Conservation (phyloP, 2,113 vertebrate species). For the Suricata suricatta region DNA sequence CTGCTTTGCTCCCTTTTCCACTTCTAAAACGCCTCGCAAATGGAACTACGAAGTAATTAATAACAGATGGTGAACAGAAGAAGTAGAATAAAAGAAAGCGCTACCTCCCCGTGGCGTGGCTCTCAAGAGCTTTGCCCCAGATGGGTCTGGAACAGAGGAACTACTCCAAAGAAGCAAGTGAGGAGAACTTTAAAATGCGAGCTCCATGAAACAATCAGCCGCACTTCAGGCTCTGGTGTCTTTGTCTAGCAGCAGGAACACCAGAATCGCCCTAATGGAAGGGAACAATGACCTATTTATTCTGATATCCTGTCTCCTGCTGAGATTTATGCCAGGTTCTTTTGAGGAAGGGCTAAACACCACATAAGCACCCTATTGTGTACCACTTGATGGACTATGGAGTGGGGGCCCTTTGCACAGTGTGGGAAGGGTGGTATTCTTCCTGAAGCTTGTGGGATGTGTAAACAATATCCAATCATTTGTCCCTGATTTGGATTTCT, state of each 20-base stretch:
- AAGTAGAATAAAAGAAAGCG: not conserved
- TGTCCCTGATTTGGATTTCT: not conserved
- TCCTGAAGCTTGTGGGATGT: slow-evolving; percentile 51
- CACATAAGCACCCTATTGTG: slow-evolving; percentile 33
- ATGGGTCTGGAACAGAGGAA: not conserved
- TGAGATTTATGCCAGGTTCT: slow-evolving; percentile 44
- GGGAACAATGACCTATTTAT: slow-evolving; percentile 49
- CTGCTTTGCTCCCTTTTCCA: not conserved
- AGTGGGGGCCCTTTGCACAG: not conserved
- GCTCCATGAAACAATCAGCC: not conserved
- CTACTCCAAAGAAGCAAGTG: not conserved
- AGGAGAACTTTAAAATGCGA: not conserved
- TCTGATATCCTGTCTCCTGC: slow-evolving; percentile 61
- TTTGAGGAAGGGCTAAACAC: slow-evolving; percentile 49
- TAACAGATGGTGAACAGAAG: not conserved
- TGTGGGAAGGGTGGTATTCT: slow-evolving; percentile 67
- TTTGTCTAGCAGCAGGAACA: slow-evolving; percentile 65
- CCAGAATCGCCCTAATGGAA: not conserved
- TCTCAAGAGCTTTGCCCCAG: not conserved
- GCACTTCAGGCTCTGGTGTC: slow-evolving; percentile 23
- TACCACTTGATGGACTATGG: not conserved
- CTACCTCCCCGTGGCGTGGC: not conserved
- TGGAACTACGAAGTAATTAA: not conserved
- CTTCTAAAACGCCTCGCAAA: not conserved
- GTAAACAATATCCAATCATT: slow-evolving; percentile 47